A percentile compares a stretch with the other conserved stretches of the same genome.
Evolutionary conservation across 2,797 vertebrate genomes (phyloP).

Genomic region (Podarcis siculus): DNA sequence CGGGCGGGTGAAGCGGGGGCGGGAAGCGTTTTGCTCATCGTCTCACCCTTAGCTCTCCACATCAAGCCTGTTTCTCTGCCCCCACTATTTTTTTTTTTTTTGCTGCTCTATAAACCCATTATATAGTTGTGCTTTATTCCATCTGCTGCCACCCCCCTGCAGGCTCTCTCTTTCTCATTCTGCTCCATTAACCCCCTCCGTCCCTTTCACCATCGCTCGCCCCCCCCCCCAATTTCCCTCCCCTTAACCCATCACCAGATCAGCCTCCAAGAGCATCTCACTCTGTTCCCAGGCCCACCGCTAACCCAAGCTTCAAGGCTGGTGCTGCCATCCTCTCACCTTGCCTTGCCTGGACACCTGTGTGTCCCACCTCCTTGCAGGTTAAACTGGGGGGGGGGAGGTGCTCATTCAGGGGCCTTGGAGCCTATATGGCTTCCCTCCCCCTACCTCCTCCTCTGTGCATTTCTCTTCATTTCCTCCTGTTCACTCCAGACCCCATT

Average conservation of each 20-base stretch:
- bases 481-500: not conserved
- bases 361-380: not conserved
- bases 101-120: too few relatives aligned
- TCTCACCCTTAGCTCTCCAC: too few relatives aligned
- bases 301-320: not conserved
- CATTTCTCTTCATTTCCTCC: not conserved
- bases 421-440: too few relatives aligned
- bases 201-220: not conserved
- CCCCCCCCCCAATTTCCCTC: not conserved
- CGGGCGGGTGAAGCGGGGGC: not conserved
- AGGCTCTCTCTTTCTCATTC: not conserved
- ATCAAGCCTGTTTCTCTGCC: not conserved
- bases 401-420: too few relatives aligned
- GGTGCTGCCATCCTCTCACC: too few relatives aligned
- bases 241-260: too few relatives aligned
- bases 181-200: not conserved
- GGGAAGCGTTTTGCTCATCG: not conserved
- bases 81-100: too few relatives aligned
- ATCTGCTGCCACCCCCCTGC: too few relatives aligned
- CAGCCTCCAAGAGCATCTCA: rapidly evolving
- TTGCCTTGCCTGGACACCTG: too few relatives aligned
- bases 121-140: not conserved
- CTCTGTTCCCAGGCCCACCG: not conserved
- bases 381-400: not conserved
- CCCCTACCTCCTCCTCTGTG: not conserved